Conservation (phyloP, 2,888 invertebrate species). For the Bombylius discolor region DNA sequence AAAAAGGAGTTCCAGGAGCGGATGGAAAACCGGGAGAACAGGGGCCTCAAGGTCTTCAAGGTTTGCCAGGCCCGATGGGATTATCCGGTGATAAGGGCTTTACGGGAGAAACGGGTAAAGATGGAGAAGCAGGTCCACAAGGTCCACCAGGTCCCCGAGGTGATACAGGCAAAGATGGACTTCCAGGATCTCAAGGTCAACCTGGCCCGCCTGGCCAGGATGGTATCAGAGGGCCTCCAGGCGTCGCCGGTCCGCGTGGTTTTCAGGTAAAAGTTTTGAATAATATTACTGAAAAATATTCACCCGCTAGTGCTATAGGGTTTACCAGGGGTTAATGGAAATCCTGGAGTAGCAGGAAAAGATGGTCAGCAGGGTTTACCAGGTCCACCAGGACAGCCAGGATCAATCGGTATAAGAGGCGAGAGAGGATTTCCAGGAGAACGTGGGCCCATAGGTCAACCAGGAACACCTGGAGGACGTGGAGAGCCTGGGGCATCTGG, state of each 20-base stretch:
- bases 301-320: conserved; percentile 37
- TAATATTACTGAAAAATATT: background rate
- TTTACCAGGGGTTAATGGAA: conserved; percentile 60
- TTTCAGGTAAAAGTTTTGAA: conserved; percentile 42
- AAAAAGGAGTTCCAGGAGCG: conserved; percentile 63
- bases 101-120: conserved; percentile 33
- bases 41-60: conserved; percentile 49
- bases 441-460: conserved; percentile 53
- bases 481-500: conserved; percentile 43
- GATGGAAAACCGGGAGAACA: conserved; percentile 49
- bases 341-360: conserved; percentile 62
- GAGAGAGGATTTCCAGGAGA: conserved; percentile 63
- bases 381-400: conserved; percentile 49
- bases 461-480: conserved; percentile 36
- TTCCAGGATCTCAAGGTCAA: conserved; percentile 43
- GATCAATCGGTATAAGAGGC: conserved; percentile 49
- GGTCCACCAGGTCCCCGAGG: conserved; percentile 31
- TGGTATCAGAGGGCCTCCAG: conserved; percentile 47
- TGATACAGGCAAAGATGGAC: conserved; percentile 24
- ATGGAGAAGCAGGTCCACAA: conserved; percentile 34
- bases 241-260: conserved; percentile 41
- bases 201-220: conserved; percentile 57
- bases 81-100: conserved; percentile 34
- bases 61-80: conserved; percentile 46
- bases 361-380: conserved; percentile 63